Percentiles rank a stretch among this genome's conserved stretches.
These are phyloP conservation scores for Trachelipus rathkii DNA, from an alignment of 1,140 invertebrate species.

Conservation along the genomic window DNA sequence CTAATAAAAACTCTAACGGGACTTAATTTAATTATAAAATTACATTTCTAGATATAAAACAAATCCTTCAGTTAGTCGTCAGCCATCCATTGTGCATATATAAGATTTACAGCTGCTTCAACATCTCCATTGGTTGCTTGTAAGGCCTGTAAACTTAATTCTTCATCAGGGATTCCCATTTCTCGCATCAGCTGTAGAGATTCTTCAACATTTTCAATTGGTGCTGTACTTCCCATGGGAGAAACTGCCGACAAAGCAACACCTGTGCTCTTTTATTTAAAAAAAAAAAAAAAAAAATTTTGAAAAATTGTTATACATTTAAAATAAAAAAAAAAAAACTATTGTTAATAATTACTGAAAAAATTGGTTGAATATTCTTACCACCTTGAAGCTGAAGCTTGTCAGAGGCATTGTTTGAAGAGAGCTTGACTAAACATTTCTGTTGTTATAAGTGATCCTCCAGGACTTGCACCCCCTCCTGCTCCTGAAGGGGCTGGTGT, in stretches of 20 bases:
- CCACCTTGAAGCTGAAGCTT: too few species aligned
- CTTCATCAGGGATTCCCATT: conserved; percentile 56
- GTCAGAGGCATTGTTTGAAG: too few species aligned
- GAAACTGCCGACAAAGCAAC: conserved; percentile 23
- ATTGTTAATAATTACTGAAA: too few species aligned
- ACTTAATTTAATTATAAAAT: too few species aligned
- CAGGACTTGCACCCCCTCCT: background rate
- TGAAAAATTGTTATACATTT: too few species aligned
- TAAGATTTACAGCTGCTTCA: conserved; percentile 52
- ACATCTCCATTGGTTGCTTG: conserved; percentile 55
- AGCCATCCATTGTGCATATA: conserved; percentile 51
- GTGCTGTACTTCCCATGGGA: conserved; percentile 1
- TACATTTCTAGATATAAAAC: too few species aligned
- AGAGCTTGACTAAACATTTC: conserved; percentile 2
- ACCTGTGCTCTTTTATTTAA: conserved; percentile 18
- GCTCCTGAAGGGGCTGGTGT: conserved; percentile 6
- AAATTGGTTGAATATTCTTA: too few species aligned
- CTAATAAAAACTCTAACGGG: too few species aligned
- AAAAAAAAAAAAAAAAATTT: too few species aligned
- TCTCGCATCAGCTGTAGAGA: conserved; percentile 53
- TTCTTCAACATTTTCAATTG: conserved; percentile 37
- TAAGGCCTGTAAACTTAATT: conserved; percentile 52
- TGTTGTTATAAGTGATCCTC: background rate
- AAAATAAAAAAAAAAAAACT: too few species aligned
- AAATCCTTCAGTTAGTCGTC: conserved; percentile 31